Evolutionary conservation across 2,113 vertebrate genomes (phyloP).

Genomic region (Sisor rabdophorus): DNA sequence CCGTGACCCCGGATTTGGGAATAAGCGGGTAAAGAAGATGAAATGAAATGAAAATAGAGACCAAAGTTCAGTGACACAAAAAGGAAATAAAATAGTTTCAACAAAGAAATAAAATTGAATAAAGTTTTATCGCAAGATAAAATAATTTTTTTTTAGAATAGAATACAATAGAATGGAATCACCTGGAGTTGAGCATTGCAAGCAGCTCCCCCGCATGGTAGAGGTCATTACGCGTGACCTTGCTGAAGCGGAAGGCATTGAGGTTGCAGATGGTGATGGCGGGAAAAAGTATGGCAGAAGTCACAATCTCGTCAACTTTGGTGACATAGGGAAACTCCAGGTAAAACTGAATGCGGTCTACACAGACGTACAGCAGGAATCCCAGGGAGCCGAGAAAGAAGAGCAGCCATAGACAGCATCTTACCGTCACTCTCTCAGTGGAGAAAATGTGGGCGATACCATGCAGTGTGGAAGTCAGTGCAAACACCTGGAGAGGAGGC

Average conservation of each 20-base stretch:
- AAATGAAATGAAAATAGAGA: too few species aligned
- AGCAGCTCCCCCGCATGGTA: conserved; percentile 96
- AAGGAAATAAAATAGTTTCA: background rate
- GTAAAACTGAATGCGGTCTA: conserved; percentile 92
- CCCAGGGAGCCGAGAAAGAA: conserved; percentile 89
- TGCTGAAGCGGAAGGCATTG: conserved; percentile 95
- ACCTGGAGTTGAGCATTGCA: conserved; percentile 94
- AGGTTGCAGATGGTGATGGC: conserved; percentile 97
- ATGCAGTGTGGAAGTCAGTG: conserved; percentile 90
- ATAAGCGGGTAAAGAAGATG: too few species aligned
- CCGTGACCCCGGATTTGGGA: too few species aligned
- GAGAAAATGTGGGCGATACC: conserved; percentile 98
- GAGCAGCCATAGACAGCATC: conserved; percentile 86
- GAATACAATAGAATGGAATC: conserved; percentile 41
- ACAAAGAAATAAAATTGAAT: background rate
- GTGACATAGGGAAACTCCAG: conserved; percentile 96
- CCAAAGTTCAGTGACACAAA: background rate
- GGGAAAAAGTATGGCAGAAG: conserved; percentile 86
- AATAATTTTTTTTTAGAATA: too few species aligned
- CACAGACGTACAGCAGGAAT: conserved; percentile 85
- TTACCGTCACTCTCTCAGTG: conserved; percentile 84
- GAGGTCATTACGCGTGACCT: conserved; percentile 92
- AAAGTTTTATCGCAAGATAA: background rate
- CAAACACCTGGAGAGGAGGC: conserved; percentile 88
- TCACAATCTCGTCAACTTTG: conserved; percentile 89